Percentiles rank a stretch among this genome's conserved stretches.
Evolutionary conservation across 2,797 vertebrate species (phyloP).

Genomic region (Borostomias antarcticus): DNA sequence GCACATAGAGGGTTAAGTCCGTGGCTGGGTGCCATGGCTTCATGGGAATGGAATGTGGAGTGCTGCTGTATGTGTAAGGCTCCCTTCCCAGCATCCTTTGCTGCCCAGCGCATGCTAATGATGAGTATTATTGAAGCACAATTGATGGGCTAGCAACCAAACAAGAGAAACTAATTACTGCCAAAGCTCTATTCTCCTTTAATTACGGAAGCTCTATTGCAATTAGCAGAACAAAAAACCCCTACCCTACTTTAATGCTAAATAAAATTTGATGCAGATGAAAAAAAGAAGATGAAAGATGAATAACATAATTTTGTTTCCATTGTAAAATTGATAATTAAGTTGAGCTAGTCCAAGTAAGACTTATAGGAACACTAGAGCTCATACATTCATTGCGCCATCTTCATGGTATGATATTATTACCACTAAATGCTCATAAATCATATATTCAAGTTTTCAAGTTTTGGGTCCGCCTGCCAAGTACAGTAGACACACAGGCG

Average conservation of each 20-base stretch:
- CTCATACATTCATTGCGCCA: not conserved
- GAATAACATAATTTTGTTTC: constrained; percentile 69
- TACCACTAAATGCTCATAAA: not conserved
- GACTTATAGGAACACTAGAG: not conserved
- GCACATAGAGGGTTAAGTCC: constrained; percentile 73
- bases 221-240: constrained; percentile 80
- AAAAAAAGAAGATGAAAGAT: constrained; percentile 71
- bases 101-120: constrained; percentile 87
- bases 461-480: not conserved
- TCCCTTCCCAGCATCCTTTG: constrained; percentile 89
- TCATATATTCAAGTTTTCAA: not conserved
- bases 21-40: constrained; percentile 83
- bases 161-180: constrained; percentile 93
- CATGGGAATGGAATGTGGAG: constrained; percentile 98
- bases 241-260: constrained; percentile 73
- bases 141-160: constrained; percentile 92
- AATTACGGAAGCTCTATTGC: constrained; percentile 88
- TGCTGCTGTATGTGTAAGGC: constrained; percentile 80
- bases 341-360: constrained; percentile 38
- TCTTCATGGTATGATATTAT: not conserved
- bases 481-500: not conserved
- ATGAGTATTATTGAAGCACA: constrained; percentile 93
- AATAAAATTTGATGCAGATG: constrained; percentile 72
- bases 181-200: constrained; percentile 90
- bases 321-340: constrained; percentile 51